Percentiles rank a stretch among this genome's conserved stretches.
Evolutionary conservation across 2,888 invertebrate species (phyloP).

Genomic region (Yponomeuta plumbellus): DNA sequence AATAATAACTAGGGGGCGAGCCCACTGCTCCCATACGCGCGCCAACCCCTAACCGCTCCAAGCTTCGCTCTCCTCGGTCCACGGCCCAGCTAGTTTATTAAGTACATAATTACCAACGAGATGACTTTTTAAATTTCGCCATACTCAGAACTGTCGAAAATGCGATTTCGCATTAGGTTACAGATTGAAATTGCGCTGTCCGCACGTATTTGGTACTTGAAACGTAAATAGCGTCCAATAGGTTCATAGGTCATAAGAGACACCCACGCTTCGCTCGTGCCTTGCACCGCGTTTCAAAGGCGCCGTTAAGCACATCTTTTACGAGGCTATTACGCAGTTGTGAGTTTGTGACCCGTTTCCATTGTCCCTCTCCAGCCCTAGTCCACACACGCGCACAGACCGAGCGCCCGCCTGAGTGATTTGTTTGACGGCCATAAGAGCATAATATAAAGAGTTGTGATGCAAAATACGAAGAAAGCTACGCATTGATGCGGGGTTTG

Average conservation of each 20-base stretch:
- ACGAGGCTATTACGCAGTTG: conserved; percentile 5
- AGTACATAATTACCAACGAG: too few species aligned
- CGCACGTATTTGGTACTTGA: too few species aligned
- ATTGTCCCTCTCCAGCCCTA: neutral
- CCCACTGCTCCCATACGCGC: too few species aligned
- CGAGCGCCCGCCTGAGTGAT: neutral
- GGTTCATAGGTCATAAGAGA: neutral
- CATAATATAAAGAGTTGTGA: neutral
- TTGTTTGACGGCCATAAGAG: neutral
- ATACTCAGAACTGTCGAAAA: too few species aligned
- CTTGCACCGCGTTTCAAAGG: conserved; percentile 7
- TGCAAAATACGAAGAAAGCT: neutral
- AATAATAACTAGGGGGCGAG: too few species aligned
- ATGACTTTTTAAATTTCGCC: too few species aligned
- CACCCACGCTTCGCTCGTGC: neutral
- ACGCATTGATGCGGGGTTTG: neutral
- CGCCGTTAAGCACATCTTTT: conserved; percentile 12
- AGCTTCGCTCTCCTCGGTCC: too few species aligned
- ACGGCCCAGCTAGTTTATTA: too few species aligned
- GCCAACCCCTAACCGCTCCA: too few species aligned
- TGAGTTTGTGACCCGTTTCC: conserved; percentile 9
- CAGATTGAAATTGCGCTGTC: too few species aligned
- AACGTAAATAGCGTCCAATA: too few species aligned
- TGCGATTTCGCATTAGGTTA: too few species aligned
- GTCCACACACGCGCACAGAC: neutral